These are phyloP conservation scores for Nanorana parkeri DNA, from an alignment of 2,113 vertebrate genomes.

Conservation along the genomic window DNA sequence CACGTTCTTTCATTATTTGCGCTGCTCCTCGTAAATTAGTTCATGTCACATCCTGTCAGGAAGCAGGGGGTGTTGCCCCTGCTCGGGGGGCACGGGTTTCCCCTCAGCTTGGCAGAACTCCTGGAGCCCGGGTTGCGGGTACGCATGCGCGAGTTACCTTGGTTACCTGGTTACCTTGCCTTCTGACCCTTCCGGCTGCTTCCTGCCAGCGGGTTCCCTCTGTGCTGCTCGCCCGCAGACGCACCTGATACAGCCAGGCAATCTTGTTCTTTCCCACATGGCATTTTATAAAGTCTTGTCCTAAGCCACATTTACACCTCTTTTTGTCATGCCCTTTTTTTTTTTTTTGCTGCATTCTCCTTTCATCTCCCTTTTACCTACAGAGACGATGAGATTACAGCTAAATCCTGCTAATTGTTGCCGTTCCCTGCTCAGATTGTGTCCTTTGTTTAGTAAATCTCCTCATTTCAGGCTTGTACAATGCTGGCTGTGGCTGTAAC, in stretches of 20 bases:
- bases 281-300: background rate
- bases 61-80: too few relatives aligned
- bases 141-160: too few relatives aligned
- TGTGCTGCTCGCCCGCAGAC: too few relatives aligned
- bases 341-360: too few relatives aligned
- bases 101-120: too few relatives aligned
- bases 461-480: background rate
- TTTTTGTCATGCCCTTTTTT: background rate
- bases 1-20: background rate
- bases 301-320: conserved; percentile 6
- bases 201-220: too few relatives aligned
- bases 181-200: too few relatives aligned
- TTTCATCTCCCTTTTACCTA: background rate
- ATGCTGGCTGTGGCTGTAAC: background rate
- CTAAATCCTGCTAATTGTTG: conserved; percentile 6
- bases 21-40: background rate
- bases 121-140: too few relatives aligned
- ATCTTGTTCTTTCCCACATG: background rate
- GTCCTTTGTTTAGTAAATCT: background rate
- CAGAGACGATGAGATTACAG: background rate
- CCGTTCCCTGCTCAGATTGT: background rate
- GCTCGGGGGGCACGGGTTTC: too few relatives aligned
- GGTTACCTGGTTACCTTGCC: too few relatives aligned
- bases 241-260: too few relatives aligned
- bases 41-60: too few relatives aligned